Percentiles rank a stretch among this genome's conserved stretches.
Conservation (phyloP, 2,888 invertebrate genomes). For the Eupithecia dodoneata region DNA sequence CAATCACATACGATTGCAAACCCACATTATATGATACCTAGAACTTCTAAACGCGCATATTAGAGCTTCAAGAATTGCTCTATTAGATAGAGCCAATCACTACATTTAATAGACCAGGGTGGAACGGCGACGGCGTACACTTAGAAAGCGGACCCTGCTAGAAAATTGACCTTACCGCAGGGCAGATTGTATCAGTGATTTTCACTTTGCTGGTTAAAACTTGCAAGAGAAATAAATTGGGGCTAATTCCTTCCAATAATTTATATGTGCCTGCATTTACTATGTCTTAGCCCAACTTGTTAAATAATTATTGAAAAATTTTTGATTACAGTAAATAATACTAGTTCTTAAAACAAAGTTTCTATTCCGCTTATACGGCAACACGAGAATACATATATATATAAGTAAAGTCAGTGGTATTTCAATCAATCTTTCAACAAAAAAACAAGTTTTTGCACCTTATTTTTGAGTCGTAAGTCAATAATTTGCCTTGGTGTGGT, state of each 20-base stretch:
- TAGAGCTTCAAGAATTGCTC: constrained; percentile 6
- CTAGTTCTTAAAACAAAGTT: too few relatives aligned
- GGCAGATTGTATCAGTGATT: constrained; percentile 4
- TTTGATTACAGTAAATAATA: too few relatives aligned
- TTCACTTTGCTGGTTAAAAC: not conserved
- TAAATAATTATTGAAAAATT: too few relatives aligned
- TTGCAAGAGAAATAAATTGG: not conserved
- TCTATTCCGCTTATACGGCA: too few relatives aligned
- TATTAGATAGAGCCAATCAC: constrained; percentile 34
- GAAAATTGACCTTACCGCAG: not conserved
- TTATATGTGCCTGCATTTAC: too few relatives aligned
- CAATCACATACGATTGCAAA: not conserved
- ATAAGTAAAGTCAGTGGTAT: not conserved
- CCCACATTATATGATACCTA: constrained; percentile 7
- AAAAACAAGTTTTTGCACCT: not conserved
- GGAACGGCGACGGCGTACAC: constrained; percentile 7
- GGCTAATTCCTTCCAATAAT: not conserved
- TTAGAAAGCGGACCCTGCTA: constrained; percentile 11
- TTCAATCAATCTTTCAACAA: not conserved
- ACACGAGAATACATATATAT: too few relatives aligned
- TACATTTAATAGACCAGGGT: constrained; percentile 46
- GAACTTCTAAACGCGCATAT: constrained; percentile 15
- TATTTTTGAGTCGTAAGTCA: not conserved
- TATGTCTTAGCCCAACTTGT: too few relatives aligned
- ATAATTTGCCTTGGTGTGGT: not conserved